Evolutionary conservation across 1,140 invertebrate genomes (phyloP), one percentile per base, ranked within the genome.

Genomic region (Nautilus pompilius): DNA sequence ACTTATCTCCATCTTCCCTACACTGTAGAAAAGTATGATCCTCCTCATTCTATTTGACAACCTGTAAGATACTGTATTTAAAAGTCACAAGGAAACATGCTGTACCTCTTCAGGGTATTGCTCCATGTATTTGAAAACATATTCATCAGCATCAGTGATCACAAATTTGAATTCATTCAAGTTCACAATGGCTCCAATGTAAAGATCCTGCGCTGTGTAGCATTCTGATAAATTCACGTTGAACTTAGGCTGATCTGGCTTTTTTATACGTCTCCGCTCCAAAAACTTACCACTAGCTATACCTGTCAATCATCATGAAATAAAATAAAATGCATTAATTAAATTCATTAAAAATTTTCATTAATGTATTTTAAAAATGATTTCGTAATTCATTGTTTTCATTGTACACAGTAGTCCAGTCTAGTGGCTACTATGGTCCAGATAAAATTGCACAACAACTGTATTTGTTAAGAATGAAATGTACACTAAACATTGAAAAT

Each of bases 91-190:
- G 45, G n/a, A 20, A 59, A 28, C 17, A 5, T 5, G 1, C 51
- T 69, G 78, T 73, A 93, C 91, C 86, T 91, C 86, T 65, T 87
- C 74, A 60, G 86, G 78, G 81, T 93, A 83, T n/a, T 88, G 74
- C 80, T 96, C 93, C 93, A 96, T 92, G 78, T 93, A 95, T 49
- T 88, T 85, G 58, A 93, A 83, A 3, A 90, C 89, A 79, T 93
- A 95, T 76, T 94, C 90, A 79, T 96, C 93, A 8, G 92, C 91
- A 30, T 88, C 88, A 22, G 88, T 84, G 5, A 96, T 80, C 60
- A 89, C 74, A 77, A 96, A 96, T 17, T 87, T 82, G 77, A 91
- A 91, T 70, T 88, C 87, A 78, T 90, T 89, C 24, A 96, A 86
- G 33, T 87, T 87, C 13, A 95, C 69, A 26, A 83, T 84, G 28